phyloP scores from a whole-genome alignment of 2,797 vertebrate species.

The Rhincodon typus region DNA sequence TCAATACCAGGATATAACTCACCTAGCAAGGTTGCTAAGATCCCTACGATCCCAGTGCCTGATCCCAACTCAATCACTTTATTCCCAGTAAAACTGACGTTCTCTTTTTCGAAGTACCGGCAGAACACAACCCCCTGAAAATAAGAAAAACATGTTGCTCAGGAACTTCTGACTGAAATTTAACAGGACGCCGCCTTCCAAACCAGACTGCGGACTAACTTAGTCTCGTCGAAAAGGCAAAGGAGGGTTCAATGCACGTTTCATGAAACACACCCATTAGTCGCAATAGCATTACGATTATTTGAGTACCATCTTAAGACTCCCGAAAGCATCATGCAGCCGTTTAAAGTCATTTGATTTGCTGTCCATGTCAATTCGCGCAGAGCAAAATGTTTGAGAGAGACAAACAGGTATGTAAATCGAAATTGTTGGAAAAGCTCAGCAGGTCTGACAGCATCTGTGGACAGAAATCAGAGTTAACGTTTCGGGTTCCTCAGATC shows the following conservation, averaged over 20 bases:
- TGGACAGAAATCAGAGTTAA: background rate
- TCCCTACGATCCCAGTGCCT: conserved; percentile 9
- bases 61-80: conserved; percentile 18
- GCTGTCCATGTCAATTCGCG: background rate
- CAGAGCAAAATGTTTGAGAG: background rate
- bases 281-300: background rate
- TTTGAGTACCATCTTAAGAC: background rate
- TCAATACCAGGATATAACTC: background rate
- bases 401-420: background rate
- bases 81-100: conserved; percentile 20
- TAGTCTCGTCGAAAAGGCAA: too few relatives aligned
- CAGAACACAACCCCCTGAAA: background rate
- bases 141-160: background rate
- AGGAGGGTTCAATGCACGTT: background rate
- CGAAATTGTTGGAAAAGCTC: too few relatives aligned
- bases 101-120: conserved; percentile 4
- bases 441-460: too few relatives aligned
- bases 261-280: background rate
- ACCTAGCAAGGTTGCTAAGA: background rate
- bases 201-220: background rate
- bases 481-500: background rate
- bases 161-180: background rate
- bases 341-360: background rate
- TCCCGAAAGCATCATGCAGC: background rate
- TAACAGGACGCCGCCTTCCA: background rate